Evolutionary conservation across 1,140 invertebrate genomes (phyloP).

Genomic region (Cydia splendana): DNA sequence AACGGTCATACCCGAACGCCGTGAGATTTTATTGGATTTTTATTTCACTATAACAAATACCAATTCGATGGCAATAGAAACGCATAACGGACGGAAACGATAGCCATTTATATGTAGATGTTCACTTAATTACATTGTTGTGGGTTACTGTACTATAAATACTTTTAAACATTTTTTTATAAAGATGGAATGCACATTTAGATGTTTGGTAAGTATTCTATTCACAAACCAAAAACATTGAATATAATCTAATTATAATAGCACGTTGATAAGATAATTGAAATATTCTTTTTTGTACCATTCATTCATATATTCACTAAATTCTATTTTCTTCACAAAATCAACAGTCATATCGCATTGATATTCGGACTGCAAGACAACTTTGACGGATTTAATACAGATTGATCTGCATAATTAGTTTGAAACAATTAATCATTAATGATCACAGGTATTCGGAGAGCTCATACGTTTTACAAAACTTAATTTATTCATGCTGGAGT

Average conservation of each 20-base stretch:
- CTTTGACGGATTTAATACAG: not conserved
- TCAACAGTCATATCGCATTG: not conserved
- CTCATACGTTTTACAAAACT: not conserved
- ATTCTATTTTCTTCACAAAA: not conserved
- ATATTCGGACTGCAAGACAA: not conserved
- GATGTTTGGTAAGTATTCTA: slow-evolving; percentile 14
- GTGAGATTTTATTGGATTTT: slow-evolving; percentile 46
- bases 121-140: slow-evolving; percentile 32
- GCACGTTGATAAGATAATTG: no score
- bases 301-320: not conserved
- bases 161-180: not conserved
- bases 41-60: slow-evolving; percentile 46
- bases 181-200: not conserved
- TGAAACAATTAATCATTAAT: not conserved
- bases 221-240: not conserved
- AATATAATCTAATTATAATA: not conserved
- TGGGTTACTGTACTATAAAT: slow-evolving; percentile 9
- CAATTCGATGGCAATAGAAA: slow-evolving; percentile 43
- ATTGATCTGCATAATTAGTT: not conserved
- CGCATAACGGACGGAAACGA: slow-evolving; percentile 35
- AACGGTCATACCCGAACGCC: slow-evolving; percentile 38
- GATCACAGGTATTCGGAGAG: not conserved
- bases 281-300: not conserved
- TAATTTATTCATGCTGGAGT: not conserved
- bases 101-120: slow-evolving; percentile 24